phyloP scores from a whole-genome alignment of 2,888 invertebrate genomes.

The Rambutsinella grinnellia region DNA sequence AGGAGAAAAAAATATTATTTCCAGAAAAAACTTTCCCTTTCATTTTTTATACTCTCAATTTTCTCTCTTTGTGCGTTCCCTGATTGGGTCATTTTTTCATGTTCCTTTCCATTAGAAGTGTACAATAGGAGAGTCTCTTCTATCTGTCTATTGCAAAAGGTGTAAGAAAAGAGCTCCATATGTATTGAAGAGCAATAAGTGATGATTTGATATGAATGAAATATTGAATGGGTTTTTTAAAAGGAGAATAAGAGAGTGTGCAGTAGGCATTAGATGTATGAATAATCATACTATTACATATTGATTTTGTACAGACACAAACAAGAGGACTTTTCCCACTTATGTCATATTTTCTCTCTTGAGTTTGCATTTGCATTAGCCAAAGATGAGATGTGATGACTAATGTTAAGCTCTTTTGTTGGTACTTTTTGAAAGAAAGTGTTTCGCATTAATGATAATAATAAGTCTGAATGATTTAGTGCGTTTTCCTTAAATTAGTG shows the following conservation, averaged over 20 bases:
- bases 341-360: not conserved
- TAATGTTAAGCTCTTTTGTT: not conserved
- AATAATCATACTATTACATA: conserved; percentile 34
- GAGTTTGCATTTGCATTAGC: not conserved
- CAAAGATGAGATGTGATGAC: not conserved
- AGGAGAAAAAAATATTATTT: conserved; percentile 37
- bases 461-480: not conserved
- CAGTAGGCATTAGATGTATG: not conserved
- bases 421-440: not conserved
- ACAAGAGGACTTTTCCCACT: not conserved
- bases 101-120: conserved; percentile 63
- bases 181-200: conserved; percentile 44
- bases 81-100: conserved; percentile 63
- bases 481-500: not conserved
- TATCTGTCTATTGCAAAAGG: conserved; percentile 46
- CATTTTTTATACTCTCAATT: conserved; percentile 65
- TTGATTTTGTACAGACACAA: conserved; percentile 10
- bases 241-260: not conserved
- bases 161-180: conserved; percentile 42
- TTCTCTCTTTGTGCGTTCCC: conserved; percentile 62
- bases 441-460: not conserved
- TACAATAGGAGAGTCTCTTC: conserved; percentile 57
- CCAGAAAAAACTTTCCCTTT: conserved; percentile 64
- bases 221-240: conserved; percentile 35
- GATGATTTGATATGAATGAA: conserved; percentile 32